Evolutionary conservation across 2,888 invertebrate species (phyloP).

Genomic region (Orthosia cruda): DNA sequence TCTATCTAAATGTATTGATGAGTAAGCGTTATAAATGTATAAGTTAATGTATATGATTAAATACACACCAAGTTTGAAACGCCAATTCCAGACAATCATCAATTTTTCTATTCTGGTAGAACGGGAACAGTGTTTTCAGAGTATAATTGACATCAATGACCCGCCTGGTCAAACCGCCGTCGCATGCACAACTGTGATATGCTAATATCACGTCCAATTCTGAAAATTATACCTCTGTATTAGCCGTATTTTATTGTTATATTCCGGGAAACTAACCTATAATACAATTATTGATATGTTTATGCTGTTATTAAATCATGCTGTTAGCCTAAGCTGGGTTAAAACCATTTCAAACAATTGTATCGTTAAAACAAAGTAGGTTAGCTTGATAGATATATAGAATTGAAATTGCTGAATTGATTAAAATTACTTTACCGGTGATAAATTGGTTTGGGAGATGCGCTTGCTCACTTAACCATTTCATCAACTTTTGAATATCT

Average conservation of each 20-base stretch:
- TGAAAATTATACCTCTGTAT: slow-evolving; percentile 65
- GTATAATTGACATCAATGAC: slow-evolving; percentile 94
- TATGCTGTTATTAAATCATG: slow-evolving; percentile 46
- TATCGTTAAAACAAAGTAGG: slow-evolving; percentile 42
- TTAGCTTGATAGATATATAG: slow-evolving; percentile 5
- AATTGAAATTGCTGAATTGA: not conserved
- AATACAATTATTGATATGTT: slow-evolving; percentile 51
- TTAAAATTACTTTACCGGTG: slow-evolving; percentile 79
- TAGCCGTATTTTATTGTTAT: slow-evolving; percentile 43
- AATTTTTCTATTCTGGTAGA: slow-evolving; percentile 91
- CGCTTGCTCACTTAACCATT: slow-evolving; percentile 92
- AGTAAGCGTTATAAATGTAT: not conserved
- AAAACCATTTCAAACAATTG: slow-evolving; percentile 38
- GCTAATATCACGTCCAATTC: slow-evolving; percentile 93
- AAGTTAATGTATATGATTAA: slow-evolving; percentile 1
- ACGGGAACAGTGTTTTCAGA: slow-evolving; percentile 92
- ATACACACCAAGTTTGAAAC: slow-evolving; percentile 82
- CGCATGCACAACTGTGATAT: slow-evolving; percentile 93
- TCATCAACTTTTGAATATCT: slow-evolving; percentile 90
- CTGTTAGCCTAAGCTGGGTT: slow-evolving; percentile 42
- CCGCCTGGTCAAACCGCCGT: slow-evolving; percentile 92
- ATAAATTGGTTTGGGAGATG: slow-evolving; percentile 91
- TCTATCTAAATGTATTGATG: too few species aligned
- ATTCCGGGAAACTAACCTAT: slow-evolving; percentile 49
- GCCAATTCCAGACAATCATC: slow-evolving; percentile 81